phyloP scores from a whole-genome alignment of 2,113 vertebrate species.

The Sylvia atricapilla region DNA sequence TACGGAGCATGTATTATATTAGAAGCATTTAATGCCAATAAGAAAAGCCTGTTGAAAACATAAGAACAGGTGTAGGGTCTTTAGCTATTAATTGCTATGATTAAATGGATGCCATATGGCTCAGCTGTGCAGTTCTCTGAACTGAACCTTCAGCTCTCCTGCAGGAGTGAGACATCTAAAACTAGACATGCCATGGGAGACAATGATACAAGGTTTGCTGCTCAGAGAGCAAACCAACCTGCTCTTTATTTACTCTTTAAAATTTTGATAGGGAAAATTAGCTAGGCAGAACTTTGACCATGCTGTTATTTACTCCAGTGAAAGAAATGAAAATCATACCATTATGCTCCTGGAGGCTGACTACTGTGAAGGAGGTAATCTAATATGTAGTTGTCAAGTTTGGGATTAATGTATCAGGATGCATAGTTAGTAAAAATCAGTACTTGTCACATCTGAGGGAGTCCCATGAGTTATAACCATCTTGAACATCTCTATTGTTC shows the following conservation, averaged over 20 bases:
- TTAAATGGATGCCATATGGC: background rate
- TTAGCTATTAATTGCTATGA: background rate
- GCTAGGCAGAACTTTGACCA: background rate
- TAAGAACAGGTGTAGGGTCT: background rate
- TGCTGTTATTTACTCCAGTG: background rate
- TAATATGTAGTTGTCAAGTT: background rate
- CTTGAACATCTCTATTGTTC: background rate
- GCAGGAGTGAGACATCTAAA: background rate
- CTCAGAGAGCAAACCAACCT: background rate
- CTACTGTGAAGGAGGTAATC: background rate
- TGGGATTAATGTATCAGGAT: slow-evolving; percentile 4
- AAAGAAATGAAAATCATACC: background rate
- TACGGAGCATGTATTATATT: background rate
- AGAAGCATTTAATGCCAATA: background rate
- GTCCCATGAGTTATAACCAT: background rate
- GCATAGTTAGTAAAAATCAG: background rate
- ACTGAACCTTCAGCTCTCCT: background rate
- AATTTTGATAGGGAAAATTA: background rate
- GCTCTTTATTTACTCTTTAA: background rate
- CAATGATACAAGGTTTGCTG: background rate
- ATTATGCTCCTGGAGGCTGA: background rate
- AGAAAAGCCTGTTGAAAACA: background rate
- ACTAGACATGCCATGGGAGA: background rate
- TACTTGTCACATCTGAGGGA: background rate
- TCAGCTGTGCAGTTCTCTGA: background rate